These are phyloP conservation scores for Notodonta ziczac DNA, from an alignment of 2,888 invertebrate species.

Conservation along the genomic window DNA sequence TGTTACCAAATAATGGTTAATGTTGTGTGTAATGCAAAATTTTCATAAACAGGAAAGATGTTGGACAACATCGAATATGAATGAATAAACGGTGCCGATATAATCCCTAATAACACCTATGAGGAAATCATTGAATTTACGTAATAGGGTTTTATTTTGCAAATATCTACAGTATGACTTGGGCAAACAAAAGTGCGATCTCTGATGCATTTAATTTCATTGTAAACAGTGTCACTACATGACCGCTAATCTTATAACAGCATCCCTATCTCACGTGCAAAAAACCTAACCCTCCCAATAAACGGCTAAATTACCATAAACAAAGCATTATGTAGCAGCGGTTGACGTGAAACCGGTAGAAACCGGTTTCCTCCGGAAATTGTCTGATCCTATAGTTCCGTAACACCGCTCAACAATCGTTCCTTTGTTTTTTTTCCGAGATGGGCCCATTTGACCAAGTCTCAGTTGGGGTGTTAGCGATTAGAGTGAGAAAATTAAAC, in stretches of 20 bases:
- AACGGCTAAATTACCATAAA: slow-evolving; percentile 82
- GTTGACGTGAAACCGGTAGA: slow-evolving; percentile 59
- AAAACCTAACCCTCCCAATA: slow-evolving; percentile 64
- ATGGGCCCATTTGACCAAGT: slow-evolving; percentile 58
- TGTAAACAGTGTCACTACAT: slow-evolving; percentile 41
- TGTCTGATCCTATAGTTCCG: slow-evolving; percentile 65
- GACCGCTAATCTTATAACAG: slow-evolving; percentile 74
- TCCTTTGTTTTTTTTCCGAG: slow-evolving; percentile 65
- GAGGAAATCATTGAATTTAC: too few species aligned
- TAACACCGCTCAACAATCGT: slow-evolving; percentile 73
- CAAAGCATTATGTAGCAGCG: slow-evolving; percentile 75
- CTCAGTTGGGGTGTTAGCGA: slow-evolving; percentile 57
- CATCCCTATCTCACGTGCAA: slow-evolving; percentile 65
- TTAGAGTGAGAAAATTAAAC: slow-evolving; percentile 58
- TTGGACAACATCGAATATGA: too few species aligned
- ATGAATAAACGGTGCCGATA: too few species aligned
- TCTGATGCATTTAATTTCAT: slow-evolving; percentile 36
- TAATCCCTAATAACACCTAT: too few species aligned
- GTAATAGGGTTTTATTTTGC: too few species aligned
- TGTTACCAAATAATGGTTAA: too few species aligned
- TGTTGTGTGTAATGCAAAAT: too few species aligned
- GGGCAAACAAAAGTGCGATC: neutral
- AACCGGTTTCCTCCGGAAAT: slow-evolving; percentile 75
- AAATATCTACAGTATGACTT: too few species aligned
- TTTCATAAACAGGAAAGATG: too few species aligned